Base-by-base conservation (phyloP, 1,140 invertebrate species). In the Tetramorium simillimum region DNA sequence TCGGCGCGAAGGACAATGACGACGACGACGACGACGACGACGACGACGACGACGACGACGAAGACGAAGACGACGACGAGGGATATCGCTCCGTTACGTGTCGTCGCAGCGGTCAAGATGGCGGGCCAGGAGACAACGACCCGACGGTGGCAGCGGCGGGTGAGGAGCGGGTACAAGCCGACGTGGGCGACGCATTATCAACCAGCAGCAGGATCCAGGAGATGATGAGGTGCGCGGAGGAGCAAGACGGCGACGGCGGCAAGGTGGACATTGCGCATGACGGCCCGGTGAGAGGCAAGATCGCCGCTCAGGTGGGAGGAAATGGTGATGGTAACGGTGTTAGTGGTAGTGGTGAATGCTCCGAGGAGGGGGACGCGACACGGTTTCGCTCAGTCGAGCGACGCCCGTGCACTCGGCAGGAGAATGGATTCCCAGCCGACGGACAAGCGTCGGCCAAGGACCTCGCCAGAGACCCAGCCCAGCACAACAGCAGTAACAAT, bases 301-400 rank as follows among this genome's bases (percentile, higher is more conserved):
- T 91, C 86, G 24, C 80, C 86, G 92, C 91, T 92, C 93, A 96
- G 95, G 95, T 95, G 95, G 90, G 80, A 89, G 95, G 95, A 94
- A 94, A 95, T 95, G 94, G 95, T 95, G 94, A 94, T 91, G 90
- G 92, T 94, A 93, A 95, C 94, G 90, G 78, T 94, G 93, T 94
- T 93, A 93, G 92, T 92, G 92, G 94, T 95, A 93, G 94, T 94
- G 93, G 93, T 93, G 92, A 92, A 92, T 92, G 90, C 93, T 94
- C 93, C 95, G 93, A 94, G 93, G 95, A 95, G 94, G 95, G 95
- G 94, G 94, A 93, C 93, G 85, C 85, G 65, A 91, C 93, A 92
- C 93, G 92, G 89, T 92, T 93, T 93, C 92, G 92, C 90, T 93
- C 94, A 95, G 94, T 95, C 90, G 94, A 94, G 91, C 94, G 94